Evolutionary conservation across 2,113 vertebrate genomes (phyloP).

Genomic region (Nycticebus coucang): DNA sequence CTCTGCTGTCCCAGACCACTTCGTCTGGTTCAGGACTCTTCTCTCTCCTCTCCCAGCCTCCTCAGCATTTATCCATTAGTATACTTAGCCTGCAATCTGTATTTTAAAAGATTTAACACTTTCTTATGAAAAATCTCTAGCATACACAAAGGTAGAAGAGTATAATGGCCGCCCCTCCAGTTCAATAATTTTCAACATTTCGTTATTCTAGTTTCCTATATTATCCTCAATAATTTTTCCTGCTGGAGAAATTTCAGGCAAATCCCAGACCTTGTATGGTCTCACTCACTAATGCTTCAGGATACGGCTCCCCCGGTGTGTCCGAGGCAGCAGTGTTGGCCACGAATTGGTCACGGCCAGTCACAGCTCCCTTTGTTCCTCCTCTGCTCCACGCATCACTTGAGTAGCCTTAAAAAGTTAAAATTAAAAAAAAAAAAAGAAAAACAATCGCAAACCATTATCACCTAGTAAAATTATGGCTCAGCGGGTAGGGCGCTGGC

Average conservation of each 20-base stretch:
- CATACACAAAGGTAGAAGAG: neutral
- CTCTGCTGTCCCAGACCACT: neutral
- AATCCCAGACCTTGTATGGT: neutral
- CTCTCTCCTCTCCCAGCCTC: neutral
- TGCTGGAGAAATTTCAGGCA: slow-evolving; percentile 24
- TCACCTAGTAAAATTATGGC: neutral
- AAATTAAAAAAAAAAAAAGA: neutral
- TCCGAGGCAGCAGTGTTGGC: too few relatives aligned
- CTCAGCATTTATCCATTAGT: neutral
- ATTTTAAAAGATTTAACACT: neutral
- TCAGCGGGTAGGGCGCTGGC: too few relatives aligned
- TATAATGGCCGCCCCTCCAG: neutral
- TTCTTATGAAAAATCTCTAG: slow-evolving; percentile 29
- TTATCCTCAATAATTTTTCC: neutral
- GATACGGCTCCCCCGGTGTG: neutral
- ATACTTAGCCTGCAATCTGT: neutral
- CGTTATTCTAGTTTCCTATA: neutral
- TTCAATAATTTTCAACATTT: neutral
- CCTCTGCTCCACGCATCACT: too few relatives aligned
- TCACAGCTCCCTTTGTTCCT: too few relatives aligned
- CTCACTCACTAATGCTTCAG: neutral
- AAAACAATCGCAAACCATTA: neutral
- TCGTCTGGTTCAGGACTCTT: neutral
- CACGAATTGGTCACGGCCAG: too few relatives aligned
- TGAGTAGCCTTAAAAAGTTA: too few relatives aligned